A percentile compares a stretch with the other conserved stretches of the same genome.
Evolutionary conservation across 2,888 invertebrate genomes (phyloP).

Genomic region (Yponomeuta plumbellus): DNA sequence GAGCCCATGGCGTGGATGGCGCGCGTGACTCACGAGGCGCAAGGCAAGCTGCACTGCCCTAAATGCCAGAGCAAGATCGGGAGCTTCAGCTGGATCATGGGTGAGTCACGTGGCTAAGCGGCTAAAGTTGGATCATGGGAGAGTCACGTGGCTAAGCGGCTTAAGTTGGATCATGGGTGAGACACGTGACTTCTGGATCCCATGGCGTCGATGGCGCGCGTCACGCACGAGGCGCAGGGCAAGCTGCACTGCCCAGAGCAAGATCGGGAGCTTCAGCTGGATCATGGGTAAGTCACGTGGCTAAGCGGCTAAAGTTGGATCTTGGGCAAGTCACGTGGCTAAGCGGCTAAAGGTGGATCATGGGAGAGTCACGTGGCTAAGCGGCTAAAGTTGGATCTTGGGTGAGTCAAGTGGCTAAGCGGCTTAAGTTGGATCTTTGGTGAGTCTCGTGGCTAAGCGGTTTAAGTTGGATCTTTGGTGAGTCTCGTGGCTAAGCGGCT

Average conservation of each 20-base stretch:
- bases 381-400: conserved; percentile 95
- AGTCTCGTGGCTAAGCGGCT: conserved; percentile 38
- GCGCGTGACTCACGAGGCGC: conserved; percentile 79
- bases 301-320: conserved; percentile 94
- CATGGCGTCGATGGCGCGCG: conserved; percentile 90
- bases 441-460: conserved; percentile 80
- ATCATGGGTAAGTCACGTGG: conserved; percentile 79
- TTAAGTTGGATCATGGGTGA: conserved; percentile 88
- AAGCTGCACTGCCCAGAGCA: conserved; percentile 87
- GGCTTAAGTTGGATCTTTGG: conserved; percentile 93
- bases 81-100: conserved; percentile 93
- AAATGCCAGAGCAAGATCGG: conserved; percentile 91
- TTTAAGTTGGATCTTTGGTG: conserved; percentile 93
- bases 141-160: conserved; percentile 31
- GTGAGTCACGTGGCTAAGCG: conserved; percentile 79
- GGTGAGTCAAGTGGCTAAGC: conserved; percentile 79
- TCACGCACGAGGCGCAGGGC: conserved; percentile 82
- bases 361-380: conserved; percentile 83
- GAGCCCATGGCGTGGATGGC: conserved; percentile 95
- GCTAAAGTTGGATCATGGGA: conserved; percentile 94
- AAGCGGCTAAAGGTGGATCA: conserved; percentile 82
- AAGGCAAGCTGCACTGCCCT: conserved; percentile 91
- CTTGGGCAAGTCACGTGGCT: conserved; percentile 75
- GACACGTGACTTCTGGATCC: conserved; percentile 88
- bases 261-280: conserved; percentile 95